phyloP scores from a whole-genome alignment of 2,888 invertebrate species.

The Steinernema hermaphroditum region DNA sequence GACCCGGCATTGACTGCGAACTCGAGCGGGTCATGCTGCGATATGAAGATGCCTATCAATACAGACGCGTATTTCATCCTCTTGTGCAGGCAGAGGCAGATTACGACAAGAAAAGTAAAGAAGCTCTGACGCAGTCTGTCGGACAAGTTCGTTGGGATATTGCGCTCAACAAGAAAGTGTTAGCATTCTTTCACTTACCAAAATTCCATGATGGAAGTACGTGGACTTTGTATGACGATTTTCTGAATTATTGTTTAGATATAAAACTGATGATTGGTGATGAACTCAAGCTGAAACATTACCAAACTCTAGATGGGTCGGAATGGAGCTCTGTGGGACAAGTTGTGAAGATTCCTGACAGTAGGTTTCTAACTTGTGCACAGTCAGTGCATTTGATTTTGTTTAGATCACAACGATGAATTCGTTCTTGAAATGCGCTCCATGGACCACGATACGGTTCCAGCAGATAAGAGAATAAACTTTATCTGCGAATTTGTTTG shows the following conservation, averaged over 20 bases:
- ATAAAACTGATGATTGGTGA: conserved; percentile 99
- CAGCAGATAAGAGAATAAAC: conserved; percentile 88
- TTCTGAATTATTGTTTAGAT: conserved; percentile 70
- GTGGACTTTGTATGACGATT: conserved; percentile 32
- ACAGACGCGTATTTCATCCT: conserved; percentile 96
- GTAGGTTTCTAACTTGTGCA: conserved; percentile 63
- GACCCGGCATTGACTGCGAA: conserved; percentile 95
- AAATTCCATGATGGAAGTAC: conserved; percentile 83
- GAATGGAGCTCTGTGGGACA: conserved; percentile 95
- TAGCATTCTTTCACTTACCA: conserved; percentile 93
- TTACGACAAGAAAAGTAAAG: conserved; percentile 94
- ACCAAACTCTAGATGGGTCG: conserved; percentile 59
- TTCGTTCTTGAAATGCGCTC: conserved; percentile 93
- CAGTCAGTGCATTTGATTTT: not conserved
- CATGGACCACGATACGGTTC: conserved; percentile 79
- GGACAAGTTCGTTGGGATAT: conserved; percentile 98
- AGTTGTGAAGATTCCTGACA: conserved; percentile 78
- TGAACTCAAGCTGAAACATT: conserved; percentile 83
- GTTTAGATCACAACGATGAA: conserved; percentile 85
- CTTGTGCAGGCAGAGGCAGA: conserved; percentile 95
- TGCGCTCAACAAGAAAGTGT: conserved; percentile 94
- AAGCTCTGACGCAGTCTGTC: conserved; percentile 84
- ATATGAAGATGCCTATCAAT: conserved; percentile 98
- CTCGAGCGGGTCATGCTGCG: conserved; percentile 82
- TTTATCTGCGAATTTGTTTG: conserved; percentile 86